Evolutionary conservation across 1,140 invertebrate genomes (phyloP).

Genomic region (Drosophila prosaltans): DNA sequence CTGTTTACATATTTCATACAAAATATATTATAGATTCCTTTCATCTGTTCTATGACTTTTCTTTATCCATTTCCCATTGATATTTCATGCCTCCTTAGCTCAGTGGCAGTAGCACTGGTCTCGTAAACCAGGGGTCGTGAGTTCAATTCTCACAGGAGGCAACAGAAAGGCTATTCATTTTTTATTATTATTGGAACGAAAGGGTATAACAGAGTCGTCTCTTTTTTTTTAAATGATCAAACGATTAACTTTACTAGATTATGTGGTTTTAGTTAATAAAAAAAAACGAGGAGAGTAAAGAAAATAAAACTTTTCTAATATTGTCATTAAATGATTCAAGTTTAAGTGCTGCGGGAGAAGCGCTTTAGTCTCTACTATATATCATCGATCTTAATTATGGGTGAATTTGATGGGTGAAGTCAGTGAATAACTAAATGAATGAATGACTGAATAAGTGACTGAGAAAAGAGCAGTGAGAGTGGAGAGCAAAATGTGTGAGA

Average conservation of each 20-base stretch:
- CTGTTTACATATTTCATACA: too few relatives aligned
- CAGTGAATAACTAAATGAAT: constrained; percentile 14
- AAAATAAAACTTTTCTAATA: neutral
- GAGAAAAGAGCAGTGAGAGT: too few relatives aligned
- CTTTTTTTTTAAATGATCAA: neutral
- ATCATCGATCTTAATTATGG: constrained; percentile 75
- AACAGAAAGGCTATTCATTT: neutral
- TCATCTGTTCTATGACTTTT: too few relatives aligned
- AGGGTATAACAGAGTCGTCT: neutral
- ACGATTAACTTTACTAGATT: neutral
- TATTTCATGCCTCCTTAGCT: neutral
- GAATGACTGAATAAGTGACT: neutral
- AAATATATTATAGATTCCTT: too few relatives aligned
- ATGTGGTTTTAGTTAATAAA: constrained; percentile 48
- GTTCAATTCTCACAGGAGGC: constrained; percentile 89
- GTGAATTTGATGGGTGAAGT: constrained; percentile 25
- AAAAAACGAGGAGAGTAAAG: constrained; percentile 20
- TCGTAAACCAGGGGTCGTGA: constrained; percentile 96
- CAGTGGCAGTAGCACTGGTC: constrained; percentile 88
- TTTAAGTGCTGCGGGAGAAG: constrained; percentile 27
- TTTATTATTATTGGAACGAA: neutral
- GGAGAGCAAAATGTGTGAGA: constrained; percentile 11
- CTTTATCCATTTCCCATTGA: too few relatives aligned
- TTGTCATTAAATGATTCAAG: constrained; percentile 13
- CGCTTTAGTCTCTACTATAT: constrained; percentile 9